These are phyloP conservation scores for Troilus luridus DNA, from an alignment of 2,888 invertebrate species.

Conservation along the genomic window DNA sequence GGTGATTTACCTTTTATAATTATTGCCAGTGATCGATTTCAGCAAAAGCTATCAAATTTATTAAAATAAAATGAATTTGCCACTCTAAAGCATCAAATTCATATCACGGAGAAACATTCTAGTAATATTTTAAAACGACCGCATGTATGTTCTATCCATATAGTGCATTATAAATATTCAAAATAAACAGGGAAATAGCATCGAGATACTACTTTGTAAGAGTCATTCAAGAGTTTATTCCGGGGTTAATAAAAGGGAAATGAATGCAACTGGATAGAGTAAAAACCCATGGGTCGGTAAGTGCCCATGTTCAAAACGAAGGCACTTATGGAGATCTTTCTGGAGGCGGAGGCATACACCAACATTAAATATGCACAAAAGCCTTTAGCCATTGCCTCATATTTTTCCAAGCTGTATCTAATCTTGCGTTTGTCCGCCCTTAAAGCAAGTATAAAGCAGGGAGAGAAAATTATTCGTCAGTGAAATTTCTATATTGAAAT, in stretches of 20 bases:
- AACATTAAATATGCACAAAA: not conserved
- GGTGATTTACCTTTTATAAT: too few relatives aligned
- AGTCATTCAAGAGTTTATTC: not conserved
- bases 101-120: too few relatives aligned
- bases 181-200: not conserved
- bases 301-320: not conserved
- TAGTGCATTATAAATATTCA: not conserved
- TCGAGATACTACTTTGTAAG: not conserved
- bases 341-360: not conserved
- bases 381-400: not conserved
- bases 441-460: not conserved
- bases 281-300: not conserved
- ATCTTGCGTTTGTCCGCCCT: not conserved
- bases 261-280: conserved; percentile 14
- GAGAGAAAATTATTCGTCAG: not conserved
- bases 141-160: not conserved
- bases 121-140: not conserved
- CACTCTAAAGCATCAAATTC: too few relatives aligned
- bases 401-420: not conserved
- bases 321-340: not conserved
- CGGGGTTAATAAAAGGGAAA: conserved; percentile 12
- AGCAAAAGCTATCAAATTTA: too few relatives aligned
- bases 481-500: not conserved
- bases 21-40: too few relatives aligned
- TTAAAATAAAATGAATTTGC: too few relatives aligned